Percentiles rank a stretch among this genome's conserved stretches.
Evolutionary conservation across 2,113 vertebrate genomes (phyloP).

Genomic region (Rhabdornis inornatus): DNA sequence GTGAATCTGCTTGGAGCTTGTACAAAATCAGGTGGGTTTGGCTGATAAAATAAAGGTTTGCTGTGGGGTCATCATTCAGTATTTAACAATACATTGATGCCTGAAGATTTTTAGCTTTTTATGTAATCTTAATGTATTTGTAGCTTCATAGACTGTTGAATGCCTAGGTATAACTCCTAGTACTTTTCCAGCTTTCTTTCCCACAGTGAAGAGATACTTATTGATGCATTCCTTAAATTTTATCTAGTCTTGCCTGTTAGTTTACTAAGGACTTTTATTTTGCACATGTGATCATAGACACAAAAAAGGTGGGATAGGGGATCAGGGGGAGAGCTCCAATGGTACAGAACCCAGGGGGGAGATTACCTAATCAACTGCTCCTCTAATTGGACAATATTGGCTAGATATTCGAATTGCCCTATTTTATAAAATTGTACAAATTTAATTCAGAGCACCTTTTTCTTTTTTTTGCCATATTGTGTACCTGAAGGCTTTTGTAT

Average conservation of each 20-base stretch:
- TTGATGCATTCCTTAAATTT: not conserved
- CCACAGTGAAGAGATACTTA: not conserved
- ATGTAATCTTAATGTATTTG: not conserved
- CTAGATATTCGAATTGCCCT: not conserved
- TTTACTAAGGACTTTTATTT: not conserved
- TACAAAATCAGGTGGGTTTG: conserved; percentile 90
- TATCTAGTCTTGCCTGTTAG: not conserved
- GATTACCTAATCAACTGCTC: not conserved
- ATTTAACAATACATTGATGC: not conserved
- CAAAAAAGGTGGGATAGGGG: not conserved
- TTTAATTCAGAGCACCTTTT: accelerated
- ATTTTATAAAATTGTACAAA: not conserved
- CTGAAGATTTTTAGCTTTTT: not conserved
- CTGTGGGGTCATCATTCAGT: not conserved
- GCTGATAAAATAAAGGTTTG: not conserved
- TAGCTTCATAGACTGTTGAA: not conserved
- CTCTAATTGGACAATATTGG: not conserved
- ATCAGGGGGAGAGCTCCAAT: accelerated
- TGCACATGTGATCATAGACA: not conserved
- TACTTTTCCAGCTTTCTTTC: not conserved
- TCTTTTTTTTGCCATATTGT: not conserved
- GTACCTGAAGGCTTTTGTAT: not conserved
- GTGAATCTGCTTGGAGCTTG: conserved; percentile 96
- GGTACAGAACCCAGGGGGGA: accelerated
- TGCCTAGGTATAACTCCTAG: not conserved